Evolutionary conservation across 2,888 invertebrate genomes (phyloP), one percentile per base, ranked within the genome.

Genomic region (Drosophila tanythrix): DNA sequence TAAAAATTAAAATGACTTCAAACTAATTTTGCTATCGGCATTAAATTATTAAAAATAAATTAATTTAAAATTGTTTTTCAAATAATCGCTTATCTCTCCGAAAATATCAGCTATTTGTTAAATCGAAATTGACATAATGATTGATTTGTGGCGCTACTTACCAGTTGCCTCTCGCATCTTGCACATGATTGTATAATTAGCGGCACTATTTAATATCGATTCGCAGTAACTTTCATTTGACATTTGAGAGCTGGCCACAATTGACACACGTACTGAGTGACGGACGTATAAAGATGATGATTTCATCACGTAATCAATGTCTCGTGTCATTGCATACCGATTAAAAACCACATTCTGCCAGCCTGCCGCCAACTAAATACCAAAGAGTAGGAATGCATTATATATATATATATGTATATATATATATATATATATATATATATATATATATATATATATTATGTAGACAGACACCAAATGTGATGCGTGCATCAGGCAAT

Each of bases 301-400:
- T 83, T 81, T 72, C 73, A 81, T 73, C 79, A 72, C 64, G 87
- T 76, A 89, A 87, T 89, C 76, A 83, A 72, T 79, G 79, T 70
- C 76, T 59, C 68, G 66, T 83, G 71, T 86, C 75, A 76, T 76
- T 82, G 88, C 76, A 67, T 70, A 36, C 64, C 62, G 74, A 79
- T 80, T 73, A 57, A 52, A 62, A 70, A 57, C 62, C 36, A 11
- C 27, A 51, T 53, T 29, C 21, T 59, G 36, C 33, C 62, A 36
- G 64, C 48, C 61, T 58, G 27, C 11, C 46, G 38, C 33, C 48
- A 65, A 55, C 31, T 43, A 52, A 46, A 56, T 76, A 66, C 36
- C 58, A 68, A 21, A 40, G 40, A 10, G 29, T 40, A 21, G 11
- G n/a, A 46, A 25, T 43, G 13, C 40, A 66, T 36, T 35, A 25